Base-by-base conservation (phyloP, 2,888 invertebrate species). In the Parnassius orleans region DNA sequence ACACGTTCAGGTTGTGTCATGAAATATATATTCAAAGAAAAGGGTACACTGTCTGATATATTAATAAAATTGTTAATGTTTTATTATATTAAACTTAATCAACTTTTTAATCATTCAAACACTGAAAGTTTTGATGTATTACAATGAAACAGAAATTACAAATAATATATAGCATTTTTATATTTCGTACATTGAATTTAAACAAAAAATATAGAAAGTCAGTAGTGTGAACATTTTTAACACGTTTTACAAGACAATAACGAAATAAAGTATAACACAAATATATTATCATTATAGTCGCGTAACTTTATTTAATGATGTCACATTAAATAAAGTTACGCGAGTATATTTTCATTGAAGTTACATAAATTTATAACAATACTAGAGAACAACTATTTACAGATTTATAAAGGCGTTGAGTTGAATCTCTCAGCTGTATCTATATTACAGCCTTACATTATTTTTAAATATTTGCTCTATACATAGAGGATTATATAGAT, bases 391-490 rank as follows among this genome's bases (percentile, higher is more conserved):
- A n/a, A 56, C 33, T 56, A 56, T 48, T 56, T 56, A 48, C 56
- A 52, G 44, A 46, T 55, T 14, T 10, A 10, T 50, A 12, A 50
- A 44, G 80, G 83, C 83, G 81, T 83, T 72, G 81, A 83, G 83
- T 86, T 86, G 84, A 73, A 83, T 84, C 84, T 85, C 81, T 81
- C 82, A 86, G 86, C 73, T 77, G 74, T 78, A 77, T 74, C 69
- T 76, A 73, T 70, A 69, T 77, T 79, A 79, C 78, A 82, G 79
- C 80, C 85, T 84, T 83, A 81, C 67, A 66, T 69, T 70, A 78
- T 76, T 77, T 77, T 69, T 71, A 76, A 69, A 71, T 67, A 72
- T 60, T 74, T 73, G 68, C 72, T 70, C 72, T 76, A 70, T 71
- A 76, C 68, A 72, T 71, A 77, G 70, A 73, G 68, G 74, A 81